Conservation (phyloP, 1,140 invertebrate genomes). For the Procambarus virginalis region DNA sequence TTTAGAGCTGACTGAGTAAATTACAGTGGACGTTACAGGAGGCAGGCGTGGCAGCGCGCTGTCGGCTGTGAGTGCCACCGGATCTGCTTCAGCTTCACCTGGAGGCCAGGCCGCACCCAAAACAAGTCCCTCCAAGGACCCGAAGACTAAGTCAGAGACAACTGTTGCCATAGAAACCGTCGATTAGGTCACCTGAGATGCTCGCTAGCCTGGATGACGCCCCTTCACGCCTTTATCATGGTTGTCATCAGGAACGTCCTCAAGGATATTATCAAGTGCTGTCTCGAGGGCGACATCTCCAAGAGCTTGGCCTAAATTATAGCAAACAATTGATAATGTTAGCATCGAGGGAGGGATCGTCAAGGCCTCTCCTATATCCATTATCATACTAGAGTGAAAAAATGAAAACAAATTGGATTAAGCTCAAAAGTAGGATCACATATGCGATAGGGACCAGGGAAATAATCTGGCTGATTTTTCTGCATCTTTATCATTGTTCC, state of each 20-base stretch:
- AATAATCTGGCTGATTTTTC: constrained; percentile 2
- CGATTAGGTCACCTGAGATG: constrained; percentile 8
- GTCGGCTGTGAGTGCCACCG: constrained; percentile 44
- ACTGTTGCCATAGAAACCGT: constrained; percentile 60
- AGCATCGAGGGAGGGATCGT: not conserved
- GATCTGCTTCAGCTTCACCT: constrained; percentile 17
- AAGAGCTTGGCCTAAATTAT: not conserved
- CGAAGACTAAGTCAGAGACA: constrained; percentile 45
- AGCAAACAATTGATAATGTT: not conserved
- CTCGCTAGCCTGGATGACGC: not conserved
- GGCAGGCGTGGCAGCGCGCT: constrained; percentile 46
- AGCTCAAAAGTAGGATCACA: constrained; percentile 33
- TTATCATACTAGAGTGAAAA: not conserved
- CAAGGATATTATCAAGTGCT: not conserved
- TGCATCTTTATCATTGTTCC: not conserved
- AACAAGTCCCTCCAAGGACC: constrained; percentile 29
- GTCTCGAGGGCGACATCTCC: not conserved
- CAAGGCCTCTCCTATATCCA: not conserved
- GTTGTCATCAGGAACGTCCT: not conserved
- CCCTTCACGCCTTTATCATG: not conserved
- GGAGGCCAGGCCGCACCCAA: not conserved
- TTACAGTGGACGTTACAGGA: constrained; percentile 51
- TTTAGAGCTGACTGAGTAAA: constrained; percentile 39
- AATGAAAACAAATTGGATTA: constrained; percentile 18
- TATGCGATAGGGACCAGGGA: constrained; percentile 34